phyloP scores from a whole-genome alignment of 2,797 vertebrate species.

The Malurus leucopterus region DNA sequence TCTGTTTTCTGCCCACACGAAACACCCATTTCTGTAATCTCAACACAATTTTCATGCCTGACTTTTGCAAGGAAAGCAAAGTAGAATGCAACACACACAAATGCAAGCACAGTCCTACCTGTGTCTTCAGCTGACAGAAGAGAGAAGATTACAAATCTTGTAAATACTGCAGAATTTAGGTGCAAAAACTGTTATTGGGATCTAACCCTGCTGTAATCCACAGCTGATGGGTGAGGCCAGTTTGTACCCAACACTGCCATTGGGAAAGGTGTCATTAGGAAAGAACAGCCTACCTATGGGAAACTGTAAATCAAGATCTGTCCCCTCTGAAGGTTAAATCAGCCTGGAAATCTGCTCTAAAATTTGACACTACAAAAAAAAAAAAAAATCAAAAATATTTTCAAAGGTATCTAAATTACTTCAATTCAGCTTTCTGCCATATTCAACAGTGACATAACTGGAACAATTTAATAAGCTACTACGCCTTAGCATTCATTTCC shows the following conservation, averaged over 20 bases:
- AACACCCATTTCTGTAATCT: background rate
- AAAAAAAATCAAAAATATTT: background rate
- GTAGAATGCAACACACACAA: background rate
- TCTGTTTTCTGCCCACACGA: background rate
- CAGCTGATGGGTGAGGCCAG: background rate
- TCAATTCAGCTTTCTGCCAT: background rate
- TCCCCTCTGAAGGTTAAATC: background rate
- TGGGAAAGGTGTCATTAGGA: background rate
- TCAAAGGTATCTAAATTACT: background rate
- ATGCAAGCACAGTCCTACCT: background rate
- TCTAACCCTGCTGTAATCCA: background rate
- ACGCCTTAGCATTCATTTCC: background rate
- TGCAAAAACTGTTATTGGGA: background rate
- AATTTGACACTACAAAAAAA: background rate
- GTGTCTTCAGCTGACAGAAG: background rate
- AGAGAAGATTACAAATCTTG: too few relatives aligned
- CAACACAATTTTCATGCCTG: background rate
- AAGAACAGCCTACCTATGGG: background rate
- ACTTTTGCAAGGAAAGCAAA: background rate
- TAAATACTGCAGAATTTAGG: background rate
- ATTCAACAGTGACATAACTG: background rate
- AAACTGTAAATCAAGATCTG: background rate
- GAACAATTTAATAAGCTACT: conserved; percentile 17
- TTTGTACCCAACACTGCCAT: background rate
- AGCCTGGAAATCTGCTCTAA: background rate